Conservation (phyloP, 2,888 invertebrate species). For the Eilema griseolum region DNA sequence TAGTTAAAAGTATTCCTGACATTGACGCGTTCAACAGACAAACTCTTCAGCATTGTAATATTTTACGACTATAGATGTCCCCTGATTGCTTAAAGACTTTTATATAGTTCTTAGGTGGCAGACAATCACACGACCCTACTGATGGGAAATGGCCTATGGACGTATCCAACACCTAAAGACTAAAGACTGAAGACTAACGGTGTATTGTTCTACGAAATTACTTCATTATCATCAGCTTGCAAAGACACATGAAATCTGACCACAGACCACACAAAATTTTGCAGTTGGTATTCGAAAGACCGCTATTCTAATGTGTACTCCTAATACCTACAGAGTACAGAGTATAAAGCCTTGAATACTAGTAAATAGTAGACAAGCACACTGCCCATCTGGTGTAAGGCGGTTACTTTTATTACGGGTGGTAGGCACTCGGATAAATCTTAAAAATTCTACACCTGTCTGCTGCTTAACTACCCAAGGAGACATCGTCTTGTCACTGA, state of each 20-base stretch:
- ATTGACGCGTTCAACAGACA: too few relatives aligned
- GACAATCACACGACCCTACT: too few relatives aligned
- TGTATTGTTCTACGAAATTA: slow-evolving; percentile 19
- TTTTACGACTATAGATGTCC: too few relatives aligned
- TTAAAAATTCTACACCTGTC: not conserved
- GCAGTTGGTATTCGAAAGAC: not conserved
- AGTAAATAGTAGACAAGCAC: not conserved
- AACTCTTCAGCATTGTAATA: too few relatives aligned
- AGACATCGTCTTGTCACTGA: not conserved
- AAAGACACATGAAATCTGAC: slow-evolving; percentile 15
- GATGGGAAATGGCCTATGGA: too few relatives aligned
- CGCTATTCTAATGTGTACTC: not conserved
- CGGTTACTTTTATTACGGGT: too few relatives aligned
- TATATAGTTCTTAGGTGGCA: too few relatives aligned
- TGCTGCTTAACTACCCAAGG: not conserved
- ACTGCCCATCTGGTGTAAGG: too few relatives aligned
- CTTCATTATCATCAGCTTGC: slow-evolving; percentile 15
- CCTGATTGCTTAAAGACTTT: too few relatives aligned
- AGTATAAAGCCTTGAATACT: not conserved
- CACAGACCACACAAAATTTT: slow-evolving; percentile 12
- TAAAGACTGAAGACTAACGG: slow-evolving; percentile 12
- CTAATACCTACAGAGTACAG: slow-evolving; percentile 2
- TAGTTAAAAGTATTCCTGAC: too few relatives aligned
- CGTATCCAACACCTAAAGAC: too few relatives aligned
- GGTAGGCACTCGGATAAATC: too few relatives aligned